Evolutionary conservation across 2,888 invertebrate species (phyloP).

Genomic region (Tenodera sinensis): DNA sequence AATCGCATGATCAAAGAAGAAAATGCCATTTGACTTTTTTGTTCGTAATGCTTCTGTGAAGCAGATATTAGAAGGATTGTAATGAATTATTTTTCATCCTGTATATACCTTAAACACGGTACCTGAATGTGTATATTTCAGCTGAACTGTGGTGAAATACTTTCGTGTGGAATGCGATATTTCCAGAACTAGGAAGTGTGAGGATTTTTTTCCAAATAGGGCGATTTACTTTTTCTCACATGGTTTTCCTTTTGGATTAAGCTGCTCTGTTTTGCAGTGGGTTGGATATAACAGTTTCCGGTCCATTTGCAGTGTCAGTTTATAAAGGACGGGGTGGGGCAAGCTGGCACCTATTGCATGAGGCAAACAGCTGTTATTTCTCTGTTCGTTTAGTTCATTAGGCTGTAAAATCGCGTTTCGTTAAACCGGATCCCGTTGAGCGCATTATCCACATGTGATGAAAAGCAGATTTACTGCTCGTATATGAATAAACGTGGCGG

Average conservation of each 20-base stretch:
- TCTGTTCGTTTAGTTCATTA: background rate
- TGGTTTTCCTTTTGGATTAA: background rate
- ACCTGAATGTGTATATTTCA: too few species aligned
- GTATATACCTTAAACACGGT: too few species aligned
- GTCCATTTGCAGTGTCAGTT: background rate
- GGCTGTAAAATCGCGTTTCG: background rate
- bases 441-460: background rate
- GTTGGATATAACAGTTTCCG: background rate
- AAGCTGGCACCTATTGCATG: background rate
- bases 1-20: too few species aligned
- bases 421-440: background rate
- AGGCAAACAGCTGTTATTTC: background rate
- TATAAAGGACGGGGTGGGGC: background rate
- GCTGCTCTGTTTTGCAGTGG: background rate
- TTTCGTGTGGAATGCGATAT: too few species aligned
- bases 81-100: too few species aligned
- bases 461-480: background rate
- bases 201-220: too few species aligned
- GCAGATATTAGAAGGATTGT: too few species aligned
- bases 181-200: too few species aligned
- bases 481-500: background rate
- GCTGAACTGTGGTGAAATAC: too few species aligned
- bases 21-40: too few species aligned
- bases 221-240: too few species aligned
- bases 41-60: too few species aligned